Base-by-base conservation (phyloP, 2,113 vertebrate species). In the Columba livia region DNA sequence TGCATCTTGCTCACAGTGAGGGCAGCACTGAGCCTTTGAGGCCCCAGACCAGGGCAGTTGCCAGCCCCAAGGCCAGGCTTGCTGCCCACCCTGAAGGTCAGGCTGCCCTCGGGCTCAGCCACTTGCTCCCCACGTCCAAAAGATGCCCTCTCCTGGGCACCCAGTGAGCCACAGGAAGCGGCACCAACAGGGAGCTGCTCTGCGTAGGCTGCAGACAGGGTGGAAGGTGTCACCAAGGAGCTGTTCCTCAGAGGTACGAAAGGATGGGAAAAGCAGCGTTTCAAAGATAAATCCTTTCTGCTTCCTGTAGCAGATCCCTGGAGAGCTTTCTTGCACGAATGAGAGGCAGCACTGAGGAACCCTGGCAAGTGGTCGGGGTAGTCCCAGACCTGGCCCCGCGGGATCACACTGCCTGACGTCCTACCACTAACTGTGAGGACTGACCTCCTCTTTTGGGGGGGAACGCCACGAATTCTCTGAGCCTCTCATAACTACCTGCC, bases 141-240 rank as follows among this genome's bases (percentile, higher is more conserved):
- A 91, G 65, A 91, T 87, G 91, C 90, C 94, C 84, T 67, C 88
- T 97, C 42, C 94, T 79, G 93, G 93, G 25, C 85, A 75, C 9
- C 53, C 31, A 16, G 65, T 8, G 78, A 87, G 61, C 10, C 62
- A 79, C 90, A 81, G 3, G 62, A 47, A 44, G 57, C 2, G 1
- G 19, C 42, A 18, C 83, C 40, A 53, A 56, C 16, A 20, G 31
- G 47, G 64, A 91, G 19, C 42, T 67, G 18, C 44, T 66, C 65
- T 71, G 24, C 75, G 57, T 54, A 20, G 65, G 61, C 60, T 44
- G 66, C 36, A 29, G 53, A 48, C 38, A 48, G 23, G 15, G 51
- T 88, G 78, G 23, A 89, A 77, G 18, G 20, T 53, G 29, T 57
- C 36, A n/a, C 54, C 6, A 44, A 67, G 57, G 25, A 79, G 81